Percentiles rank a stretch among this genome's conserved stretches.
These are phyloP conservation scores for Meteorus colon DNA, from an alignment of 2,888 invertebrate species.

Conservation along the genomic window DNA sequence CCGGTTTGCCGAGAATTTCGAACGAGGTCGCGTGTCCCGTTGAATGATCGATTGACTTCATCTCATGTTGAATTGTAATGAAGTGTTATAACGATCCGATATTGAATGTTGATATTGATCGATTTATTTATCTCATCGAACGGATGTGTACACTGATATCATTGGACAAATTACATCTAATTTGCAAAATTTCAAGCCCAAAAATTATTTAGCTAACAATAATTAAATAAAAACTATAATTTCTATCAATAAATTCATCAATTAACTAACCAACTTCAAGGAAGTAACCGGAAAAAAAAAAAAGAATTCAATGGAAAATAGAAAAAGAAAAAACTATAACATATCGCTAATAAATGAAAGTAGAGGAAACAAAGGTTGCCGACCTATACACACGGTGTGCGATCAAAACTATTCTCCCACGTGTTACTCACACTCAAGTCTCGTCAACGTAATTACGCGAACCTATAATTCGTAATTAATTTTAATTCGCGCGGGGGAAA, in stretches of 20 bases:
- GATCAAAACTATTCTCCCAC: constrained; percentile 49
- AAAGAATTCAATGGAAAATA: not conserved
- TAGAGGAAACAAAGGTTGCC: constrained; percentile 39
- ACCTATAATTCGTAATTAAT: constrained; percentile 56
- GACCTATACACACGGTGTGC: constrained; percentile 9
- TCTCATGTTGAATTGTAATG: constrained; percentile 27
- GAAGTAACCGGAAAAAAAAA: not conserved
- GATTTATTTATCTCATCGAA: constrained; percentile 25
- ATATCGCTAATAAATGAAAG: not conserved
- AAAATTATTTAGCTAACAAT: not conserved
- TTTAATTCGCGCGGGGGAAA: constrained; percentile 49
- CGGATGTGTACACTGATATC: not conserved
- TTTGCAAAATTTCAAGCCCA: not conserved
- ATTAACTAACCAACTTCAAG: no score
- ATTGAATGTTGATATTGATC: constrained; percentile 31
- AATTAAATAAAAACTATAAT: not conserved
- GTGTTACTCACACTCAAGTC: constrained; percentile 39
- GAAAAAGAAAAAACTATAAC: not conserved
- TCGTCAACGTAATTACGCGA: constrained; percentile 49
- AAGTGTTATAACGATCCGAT: constrained; percentile 31
- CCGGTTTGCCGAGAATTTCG: constrained; percentile 17
- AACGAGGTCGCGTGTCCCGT: constrained; percentile 21
- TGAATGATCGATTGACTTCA: constrained; percentile 32
- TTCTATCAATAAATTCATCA: no score
- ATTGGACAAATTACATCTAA: not conserved